These are phyloP conservation scores for Xanthorhoe spadicearia DNA, from an alignment of 2,888 invertebrate genomes.

Conservation along the genomic window DNA sequence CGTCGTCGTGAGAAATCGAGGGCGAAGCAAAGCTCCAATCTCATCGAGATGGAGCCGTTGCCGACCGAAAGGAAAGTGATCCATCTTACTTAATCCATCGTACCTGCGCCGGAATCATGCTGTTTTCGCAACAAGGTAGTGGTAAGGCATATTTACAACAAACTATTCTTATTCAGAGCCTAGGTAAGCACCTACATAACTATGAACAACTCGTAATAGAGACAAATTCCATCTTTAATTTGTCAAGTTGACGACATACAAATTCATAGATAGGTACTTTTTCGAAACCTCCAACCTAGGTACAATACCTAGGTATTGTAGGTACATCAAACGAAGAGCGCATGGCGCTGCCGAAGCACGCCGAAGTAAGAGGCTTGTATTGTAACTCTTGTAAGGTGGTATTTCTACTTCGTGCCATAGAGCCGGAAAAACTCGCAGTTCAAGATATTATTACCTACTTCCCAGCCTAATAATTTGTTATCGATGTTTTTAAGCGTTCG, in stretches of 20 bases:
- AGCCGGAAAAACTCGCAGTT: conserved; percentile 35
- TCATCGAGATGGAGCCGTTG: conserved; percentile 48
- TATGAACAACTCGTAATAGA: too few relatives aligned
- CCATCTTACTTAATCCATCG: conserved; percentile 55
- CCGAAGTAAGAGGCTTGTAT: not conserved
- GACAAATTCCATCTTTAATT: too few relatives aligned
- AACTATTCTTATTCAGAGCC: too few relatives aligned
- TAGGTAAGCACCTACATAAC: too few relatives aligned
- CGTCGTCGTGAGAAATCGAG: conserved; percentile 55
- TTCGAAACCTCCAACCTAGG: conserved; percentile 49
- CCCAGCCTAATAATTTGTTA: not conserved
- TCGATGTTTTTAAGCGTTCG: not conserved
- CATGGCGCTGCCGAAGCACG: conserved; percentile 5
- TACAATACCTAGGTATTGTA: too few relatives aligned
- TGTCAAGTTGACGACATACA: too few relatives aligned
- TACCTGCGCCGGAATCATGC: conserved; percentile 37
- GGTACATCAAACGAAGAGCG: conserved; percentile 9
- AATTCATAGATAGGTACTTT: not conserved
- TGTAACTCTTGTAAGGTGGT: not conserved
- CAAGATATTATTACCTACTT: conserved; percentile 43
- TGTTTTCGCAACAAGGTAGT: conserved; percentile 47
- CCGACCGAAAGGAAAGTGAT: conserved; percentile 72
- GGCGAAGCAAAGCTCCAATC: conserved; percentile 59
- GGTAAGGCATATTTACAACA: not conserved
- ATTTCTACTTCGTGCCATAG: conserved; percentile 10